Evolutionary conservation across 2,888 invertebrate species (phyloP), one percentile per base, ranked within the genome.

Genomic region (Lucinisca nassula): DNA sequence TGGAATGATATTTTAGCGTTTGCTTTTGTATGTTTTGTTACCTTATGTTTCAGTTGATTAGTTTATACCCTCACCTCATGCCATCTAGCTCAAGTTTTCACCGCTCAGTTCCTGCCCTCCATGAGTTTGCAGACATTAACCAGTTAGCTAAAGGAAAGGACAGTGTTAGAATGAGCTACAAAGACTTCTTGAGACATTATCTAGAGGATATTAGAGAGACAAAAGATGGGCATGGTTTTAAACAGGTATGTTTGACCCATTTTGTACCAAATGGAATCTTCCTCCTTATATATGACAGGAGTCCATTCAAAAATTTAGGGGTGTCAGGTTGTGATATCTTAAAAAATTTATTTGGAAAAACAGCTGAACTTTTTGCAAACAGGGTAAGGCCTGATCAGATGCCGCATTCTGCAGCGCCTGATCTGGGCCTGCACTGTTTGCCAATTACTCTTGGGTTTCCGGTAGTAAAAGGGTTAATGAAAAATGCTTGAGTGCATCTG

Each of bases 111-210:
- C 97, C 97, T 4, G 95, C 96, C 0, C 95, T 97, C 1, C 97
- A 97, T 89, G 96, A 96, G 80, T 96, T 97, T 67, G 96, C 96
- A 0, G 96, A 97, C 91, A 94, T 97, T 21, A 94, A 94, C 87
- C 96, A 96, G 89, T 92, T 97, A 80, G 94, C 95, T 37, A 93
- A 94, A 75, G 95, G 95, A 24, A 94, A 96, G 85, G 90, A 92
- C 17, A 91, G 92, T 37, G 90, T 94, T 75, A 91, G 96, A 8
- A 86, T 82, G 17, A 91, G 95, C 75, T 96, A 96, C 85, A 96
- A 96, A 88, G 88, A 93, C 61, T 97, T 97, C 92, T 93, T 97
- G 6, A 87, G 96, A 67, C 89, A 92, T 67, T 96, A 95, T 86
- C 92, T 96, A 73, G 96, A 96, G 90, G 95, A 95, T n/a, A 93